Evolutionary conservation across 2,888 invertebrate genomes (phyloP).

Genomic region (Ophioninae sp.): DNA sequence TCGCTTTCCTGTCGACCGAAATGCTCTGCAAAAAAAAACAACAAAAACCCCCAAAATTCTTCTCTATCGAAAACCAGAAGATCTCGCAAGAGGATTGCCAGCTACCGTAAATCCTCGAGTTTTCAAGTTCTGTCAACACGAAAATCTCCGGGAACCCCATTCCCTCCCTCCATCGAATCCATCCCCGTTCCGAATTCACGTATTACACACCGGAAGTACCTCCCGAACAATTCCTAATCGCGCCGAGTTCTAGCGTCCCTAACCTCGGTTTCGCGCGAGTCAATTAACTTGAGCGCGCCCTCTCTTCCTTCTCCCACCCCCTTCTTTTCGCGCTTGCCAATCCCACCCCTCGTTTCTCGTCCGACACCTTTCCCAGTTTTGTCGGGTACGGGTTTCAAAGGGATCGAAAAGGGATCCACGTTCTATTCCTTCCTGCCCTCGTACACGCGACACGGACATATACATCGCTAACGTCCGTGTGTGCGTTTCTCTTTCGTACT

Average conservation of each 20-base stretch:
- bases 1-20: background rate
- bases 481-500: background rate
- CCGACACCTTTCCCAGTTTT: background rate
- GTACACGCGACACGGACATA: no score
- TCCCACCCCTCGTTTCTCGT: no score
- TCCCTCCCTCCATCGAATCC: background rate
- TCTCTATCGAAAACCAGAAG: background rate
- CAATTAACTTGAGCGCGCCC: background rate
- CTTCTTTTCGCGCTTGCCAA: background rate
- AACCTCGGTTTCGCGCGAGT: conserved; percentile 14
- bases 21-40: background rate
- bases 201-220: background rate
- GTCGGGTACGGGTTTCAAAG: background rate
- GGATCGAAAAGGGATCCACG: background rate
- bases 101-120: background rate
- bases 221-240: background rate
- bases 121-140: background rate
- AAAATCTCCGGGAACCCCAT: background rate
- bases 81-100: background rate
- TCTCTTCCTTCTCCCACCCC: background rate
- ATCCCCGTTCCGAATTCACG: background rate
- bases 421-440: background rate
- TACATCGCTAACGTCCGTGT: background rate
- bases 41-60: background rate
- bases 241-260: background rate